These are phyloP conservation scores for Tillus elongatus DNA, from an alignment of 2,888 invertebrate species.

Conservation along the genomic window DNA sequence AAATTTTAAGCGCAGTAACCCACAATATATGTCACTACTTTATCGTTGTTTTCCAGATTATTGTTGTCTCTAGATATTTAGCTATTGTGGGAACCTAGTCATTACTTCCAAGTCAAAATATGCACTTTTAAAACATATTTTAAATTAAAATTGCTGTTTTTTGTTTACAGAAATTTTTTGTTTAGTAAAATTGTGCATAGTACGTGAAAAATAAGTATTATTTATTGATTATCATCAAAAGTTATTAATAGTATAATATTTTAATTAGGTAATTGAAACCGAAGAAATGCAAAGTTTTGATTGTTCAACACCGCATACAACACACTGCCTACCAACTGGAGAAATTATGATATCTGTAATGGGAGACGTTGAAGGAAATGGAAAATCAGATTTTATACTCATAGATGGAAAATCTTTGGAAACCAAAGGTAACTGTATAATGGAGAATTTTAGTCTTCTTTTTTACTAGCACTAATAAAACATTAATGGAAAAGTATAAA, in stretches of 20 bases:
- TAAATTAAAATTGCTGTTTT: no score
- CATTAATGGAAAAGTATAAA: no score
- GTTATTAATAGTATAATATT: slow-evolving; percentile 10
- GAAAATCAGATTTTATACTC: slow-evolving; percentile 78
- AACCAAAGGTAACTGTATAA: slow-evolving; percentile 54
- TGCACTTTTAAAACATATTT: no score
- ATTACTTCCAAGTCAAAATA: no score
- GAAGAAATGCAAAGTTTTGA: slow-evolving; percentile 65
- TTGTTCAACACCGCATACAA: slow-evolving; percentile 83
- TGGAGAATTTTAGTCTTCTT: no score
- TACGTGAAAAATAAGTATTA: no score
- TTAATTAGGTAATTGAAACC: slow-evolving; percentile 65
- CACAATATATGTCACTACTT: slow-evolving; percentile 4
- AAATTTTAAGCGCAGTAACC: no score
- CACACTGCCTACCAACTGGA: slow-evolving; percentile 87
- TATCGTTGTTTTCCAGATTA: background rate
- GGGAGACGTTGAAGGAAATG: slow-evolving; percentile 81
- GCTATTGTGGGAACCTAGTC: no score
- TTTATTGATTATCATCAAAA: slow-evolving; percentile 3
- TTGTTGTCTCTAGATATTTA: background rate
- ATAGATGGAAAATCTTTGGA: slow-evolving; percentile 75
- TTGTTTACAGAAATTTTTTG: no score
- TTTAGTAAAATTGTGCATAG: no score
- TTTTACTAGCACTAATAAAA: no score
- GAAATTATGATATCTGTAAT: slow-evolving; percentile 92